Evolutionary conservation across 1,140 invertebrate genomes (phyloP).

Genomic region (Orchesella cincta): DNA sequence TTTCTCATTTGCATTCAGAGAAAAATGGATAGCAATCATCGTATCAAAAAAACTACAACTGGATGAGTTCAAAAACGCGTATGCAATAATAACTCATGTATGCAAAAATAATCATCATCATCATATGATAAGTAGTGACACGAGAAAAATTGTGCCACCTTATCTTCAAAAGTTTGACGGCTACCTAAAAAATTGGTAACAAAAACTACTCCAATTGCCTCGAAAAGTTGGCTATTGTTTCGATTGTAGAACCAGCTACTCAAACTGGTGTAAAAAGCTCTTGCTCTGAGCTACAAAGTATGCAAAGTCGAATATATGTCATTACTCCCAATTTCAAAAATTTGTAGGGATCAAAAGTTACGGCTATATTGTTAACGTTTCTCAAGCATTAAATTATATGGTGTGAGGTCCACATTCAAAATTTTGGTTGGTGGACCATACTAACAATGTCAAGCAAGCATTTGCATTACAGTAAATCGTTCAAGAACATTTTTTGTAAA

Average conservation of each 20-base stretch:
- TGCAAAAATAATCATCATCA: background rate
- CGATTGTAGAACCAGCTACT: background rate
- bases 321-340: conserved; percentile 23
- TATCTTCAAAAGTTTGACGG: background rate
- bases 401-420: conserved; percentile 32
- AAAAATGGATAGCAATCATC: background rate
- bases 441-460: too few relatives aligned
- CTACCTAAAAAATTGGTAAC: background rate
- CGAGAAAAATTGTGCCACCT: background rate
- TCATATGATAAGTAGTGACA: background rate
- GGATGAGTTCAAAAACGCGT: background rate
- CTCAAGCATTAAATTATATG: background rate
- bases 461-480: too few relatives aligned
- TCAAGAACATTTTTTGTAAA: too few relatives aligned
- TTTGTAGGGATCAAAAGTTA: conserved; percentile 18
- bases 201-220: background rate
- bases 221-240: background rate
- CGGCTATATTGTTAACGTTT: too few relatives aligned
- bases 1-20: background rate
- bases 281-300: background rate
- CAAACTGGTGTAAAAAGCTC: background rate
- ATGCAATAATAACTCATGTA: background rate
- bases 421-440: conserved; percentile 20
- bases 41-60: background rate
- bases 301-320: too few relatives aligned